Evolutionary conservation across 2,113 vertebrate genomes (phyloP), one percentile per base, ranked within the genome.

Genomic region (Gasterosteus aculeatus): DNA sequence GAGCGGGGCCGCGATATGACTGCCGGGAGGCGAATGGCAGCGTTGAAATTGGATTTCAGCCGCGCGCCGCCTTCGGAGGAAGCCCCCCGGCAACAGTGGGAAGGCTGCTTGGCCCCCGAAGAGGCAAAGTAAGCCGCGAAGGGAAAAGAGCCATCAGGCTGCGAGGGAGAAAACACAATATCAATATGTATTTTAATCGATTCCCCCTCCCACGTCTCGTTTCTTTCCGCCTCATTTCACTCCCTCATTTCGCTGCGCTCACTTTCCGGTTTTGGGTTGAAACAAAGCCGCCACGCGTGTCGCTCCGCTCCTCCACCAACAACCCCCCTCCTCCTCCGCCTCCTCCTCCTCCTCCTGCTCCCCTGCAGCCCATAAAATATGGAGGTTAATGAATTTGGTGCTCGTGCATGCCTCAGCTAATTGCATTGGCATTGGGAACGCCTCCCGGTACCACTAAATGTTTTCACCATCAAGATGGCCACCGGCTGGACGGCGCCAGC

Each of bases 371-470:
- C 77, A 82, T 89, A 78, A 90, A 88, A 86, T 78, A 93, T 91
- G 83, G 89, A 92, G 91, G 91, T 93, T 92, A 92, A 93, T 94
- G 80, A 92, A 90, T 92, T 89, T 69, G 65, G 85, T 53, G 35
- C 81, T 89, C 88, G 83, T 88, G 92, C 87, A 68, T 90, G 85
- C 83, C 81, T 88, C 75, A 76, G 82, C 83, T 92, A 92, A 93
- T 93, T 93, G 87, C 80, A 84, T 84, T 86, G 90, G 87, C 90
- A 90, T 89, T 89, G 89, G 91, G 77, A 88, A 84, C 86, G 77
- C 90, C 80, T 81, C 86, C 85, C 85, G 82, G 68, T 84, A 81
- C 77, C 81, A 57, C 77, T 78, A 86, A 88, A 77, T 87, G 80
- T 86, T 85, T 88, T 78, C 74, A 79, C 72, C 66, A 59, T 78